A percentile compares a stretch with the other conserved stretches of the same genome.
These are phyloP conservation scores for Leptarthrus brevirostris DNA, from an alignment of 2,888 invertebrate genomes.

Conservation along the genomic window DNA sequence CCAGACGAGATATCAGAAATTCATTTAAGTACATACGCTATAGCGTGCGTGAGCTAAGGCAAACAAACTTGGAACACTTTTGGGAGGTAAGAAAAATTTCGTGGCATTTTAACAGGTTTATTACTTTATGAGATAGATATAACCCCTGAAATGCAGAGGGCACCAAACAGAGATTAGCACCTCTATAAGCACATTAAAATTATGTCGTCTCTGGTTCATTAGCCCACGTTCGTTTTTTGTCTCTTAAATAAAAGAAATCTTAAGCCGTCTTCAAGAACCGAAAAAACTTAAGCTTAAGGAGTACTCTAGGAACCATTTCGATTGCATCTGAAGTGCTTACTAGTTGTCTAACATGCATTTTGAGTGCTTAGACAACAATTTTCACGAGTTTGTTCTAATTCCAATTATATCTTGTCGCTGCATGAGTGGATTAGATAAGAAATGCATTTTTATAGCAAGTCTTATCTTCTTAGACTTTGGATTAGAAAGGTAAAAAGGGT, in stretches of 20 bases:
- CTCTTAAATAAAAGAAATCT: too few relatives aligned
- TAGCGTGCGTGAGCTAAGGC: neutral
- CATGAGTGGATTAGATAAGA: constrained; percentile 27
- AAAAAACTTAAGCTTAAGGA: too few relatives aligned
- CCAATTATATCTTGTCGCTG: constrained; percentile 27
- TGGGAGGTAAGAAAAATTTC: neutral
- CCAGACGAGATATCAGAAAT: neutral
- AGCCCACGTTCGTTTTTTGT: neutral
- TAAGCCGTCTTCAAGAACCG: too few relatives aligned
- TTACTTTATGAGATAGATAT: constrained; percentile 34
- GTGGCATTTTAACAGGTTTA: constrained; percentile 23
- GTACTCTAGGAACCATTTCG: neutral
- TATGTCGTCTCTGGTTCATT: neutral
- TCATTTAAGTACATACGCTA: neutral
- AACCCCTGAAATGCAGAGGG: constrained; percentile 38
- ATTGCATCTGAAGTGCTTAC: constrained; percentile 11
- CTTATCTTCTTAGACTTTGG: constrained; percentile 17
- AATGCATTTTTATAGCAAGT: constrained; percentile 20
- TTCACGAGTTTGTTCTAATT: constrained; percentile 32
- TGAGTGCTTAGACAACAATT: constrained; percentile 26
- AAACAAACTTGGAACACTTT: neutral
- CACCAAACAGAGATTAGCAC: constrained; percentile 44
- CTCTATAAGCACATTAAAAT: neutral
- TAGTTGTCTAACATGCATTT: constrained; percentile 4
- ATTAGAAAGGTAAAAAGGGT: neutral